These are phyloP conservation scores for Zaprionus taronus DNA, from an alignment of 1,140 invertebrate genomes.

Conservation along the genomic window DNA sequence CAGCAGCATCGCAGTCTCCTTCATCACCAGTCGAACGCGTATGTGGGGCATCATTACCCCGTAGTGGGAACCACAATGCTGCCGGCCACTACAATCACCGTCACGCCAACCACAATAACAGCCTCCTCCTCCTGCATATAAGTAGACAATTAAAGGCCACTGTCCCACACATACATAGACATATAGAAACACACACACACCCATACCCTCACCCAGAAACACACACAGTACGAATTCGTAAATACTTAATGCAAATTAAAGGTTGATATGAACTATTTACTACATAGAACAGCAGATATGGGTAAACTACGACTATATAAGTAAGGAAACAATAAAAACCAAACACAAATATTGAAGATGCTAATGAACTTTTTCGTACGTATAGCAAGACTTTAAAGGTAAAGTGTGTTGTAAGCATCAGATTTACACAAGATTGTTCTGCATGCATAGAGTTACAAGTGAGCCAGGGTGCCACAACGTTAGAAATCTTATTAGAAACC, in stretches of 20 bases:
- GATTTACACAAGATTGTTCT: conserved; percentile 43
- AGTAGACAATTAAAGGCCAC: conserved; percentile 11
- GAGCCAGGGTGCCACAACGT: conserved; percentile 68
- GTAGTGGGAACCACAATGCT: conserved; percentile 74
- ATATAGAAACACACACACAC: conserved; percentile 13
- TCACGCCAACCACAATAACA: conserved; percentile 68
- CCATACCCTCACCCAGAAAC: not conserved
- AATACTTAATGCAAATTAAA: conserved; percentile 64
- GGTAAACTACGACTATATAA: conserved; percentile 9
- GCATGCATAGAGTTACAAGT: conserved; percentile 50
- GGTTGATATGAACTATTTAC: conserved; percentile 80
- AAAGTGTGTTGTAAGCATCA: conserved; percentile 46
- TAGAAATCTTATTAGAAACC: conserved; percentile 45
- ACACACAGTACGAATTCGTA: conserved; percentile 31
- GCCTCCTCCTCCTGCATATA: conserved; percentile 71
- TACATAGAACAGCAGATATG: conserved; percentile 34
- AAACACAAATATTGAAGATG: conserved; percentile 53
- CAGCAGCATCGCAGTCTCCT: conserved; percentile 55
- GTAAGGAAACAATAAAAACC: conserved; percentile 21
- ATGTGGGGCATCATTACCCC: conserved; percentile 66
- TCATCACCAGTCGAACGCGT: conserved; percentile 50
- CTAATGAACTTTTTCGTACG: conserved; percentile 67
- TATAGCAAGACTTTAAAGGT: conserved; percentile 71
- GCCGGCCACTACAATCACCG: conserved; percentile 72
- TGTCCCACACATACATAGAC: not conserved